Evolutionary conservation across 2,113 vertebrate genomes (phyloP), one percentile per base, ranked within the genome.

Genomic region (Pagrus major): DNA sequence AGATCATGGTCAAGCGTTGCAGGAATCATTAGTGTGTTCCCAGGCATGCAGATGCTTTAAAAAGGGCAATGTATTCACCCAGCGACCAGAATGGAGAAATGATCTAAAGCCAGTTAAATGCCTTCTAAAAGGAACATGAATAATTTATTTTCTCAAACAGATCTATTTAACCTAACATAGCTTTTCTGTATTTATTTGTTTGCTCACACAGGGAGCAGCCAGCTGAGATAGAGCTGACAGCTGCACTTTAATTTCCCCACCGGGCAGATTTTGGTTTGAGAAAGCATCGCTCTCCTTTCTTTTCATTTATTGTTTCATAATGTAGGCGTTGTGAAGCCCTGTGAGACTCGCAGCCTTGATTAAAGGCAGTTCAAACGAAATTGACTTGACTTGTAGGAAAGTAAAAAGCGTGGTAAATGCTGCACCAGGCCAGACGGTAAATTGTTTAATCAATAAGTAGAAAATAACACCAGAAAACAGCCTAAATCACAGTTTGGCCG

Each of bases 131-230:
- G 83, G 29, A 72, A 56, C 71, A 89, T 86, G 87, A 88, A 88
- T 89, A 82, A 91, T 86, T 72, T 5, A 84, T 87, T 41, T 59
- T 65, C 15, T n/a, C 52, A 75, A 89, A 86, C 52, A 70, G 59
- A 81, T 83, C 71, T 69, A 44, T 92, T 88, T 71, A 85, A 80
- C 56, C 71, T 80, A n/a, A 64, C 60, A 76, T 67, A 20, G 21
- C 44, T 52, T 67, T 63, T 66, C 23, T 87, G 69, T 69, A 39
- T 84, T 78, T 63, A 63, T 83, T 71, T 80, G 72, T 79, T 85
- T 76, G 58, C 67, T 71, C 29, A 60, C 42, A 27, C 63, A 12
- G 58, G 58, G 20, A 42, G 78, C 76, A 18, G 51, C 67, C 0
- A 33, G 78, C 47, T 10, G 47, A 29, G 44, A 29, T 56, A 27